These are phyloP conservation scores for Theonella swinhoei DNA, from an alignment of 37 sponge, comb jelly and placozoan genomes.

Conservation along the genomic window DNA sequence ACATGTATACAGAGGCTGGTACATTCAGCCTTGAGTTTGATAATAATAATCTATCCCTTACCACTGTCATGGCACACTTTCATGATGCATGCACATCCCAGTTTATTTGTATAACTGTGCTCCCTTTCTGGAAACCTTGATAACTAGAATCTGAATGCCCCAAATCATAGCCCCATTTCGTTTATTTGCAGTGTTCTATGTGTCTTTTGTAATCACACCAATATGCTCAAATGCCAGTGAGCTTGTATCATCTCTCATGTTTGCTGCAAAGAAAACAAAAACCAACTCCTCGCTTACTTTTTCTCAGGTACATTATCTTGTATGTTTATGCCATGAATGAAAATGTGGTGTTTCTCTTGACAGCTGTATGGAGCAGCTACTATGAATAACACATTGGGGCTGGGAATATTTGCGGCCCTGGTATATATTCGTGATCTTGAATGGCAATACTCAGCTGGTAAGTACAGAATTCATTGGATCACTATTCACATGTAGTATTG, in stretches of 20 bases:
- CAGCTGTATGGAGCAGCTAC: conserved; percentile 95
- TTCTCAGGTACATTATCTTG: conserved; percentile 78
- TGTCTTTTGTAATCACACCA: conserved; percentile 92
- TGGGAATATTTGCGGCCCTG: conserved; percentile 85
- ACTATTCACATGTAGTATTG: neutral
- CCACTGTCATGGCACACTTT: too few species aligned
- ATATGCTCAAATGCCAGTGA: conserved; percentile 96
- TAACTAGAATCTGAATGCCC: too few species aligned
- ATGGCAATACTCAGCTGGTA: conserved; percentile 92
- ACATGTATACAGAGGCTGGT: neutral
- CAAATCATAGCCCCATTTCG: too few species aligned
- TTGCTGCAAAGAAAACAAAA: conserved; percentile 86
- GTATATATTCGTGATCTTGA: conserved; percentile 72
- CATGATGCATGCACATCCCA: too few species aligned
- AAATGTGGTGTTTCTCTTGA: neutral
- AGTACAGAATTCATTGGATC: neutral
- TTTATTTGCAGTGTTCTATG: conserved; percentile 73
- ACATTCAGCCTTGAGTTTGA: too few species aligned
- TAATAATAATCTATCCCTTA: too few species aligned
- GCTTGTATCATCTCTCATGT: conserved; percentile 89
- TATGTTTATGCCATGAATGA: neutral
- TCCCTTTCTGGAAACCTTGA: too few species aligned
- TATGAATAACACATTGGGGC: conserved; percentile 94
- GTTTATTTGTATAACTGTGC: too few species aligned
- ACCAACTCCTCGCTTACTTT: conserved; percentile 82